phyloP scores from a whole-genome alignment of 2,888 invertebrate species.

The Tiliacea citrago region DNA sequence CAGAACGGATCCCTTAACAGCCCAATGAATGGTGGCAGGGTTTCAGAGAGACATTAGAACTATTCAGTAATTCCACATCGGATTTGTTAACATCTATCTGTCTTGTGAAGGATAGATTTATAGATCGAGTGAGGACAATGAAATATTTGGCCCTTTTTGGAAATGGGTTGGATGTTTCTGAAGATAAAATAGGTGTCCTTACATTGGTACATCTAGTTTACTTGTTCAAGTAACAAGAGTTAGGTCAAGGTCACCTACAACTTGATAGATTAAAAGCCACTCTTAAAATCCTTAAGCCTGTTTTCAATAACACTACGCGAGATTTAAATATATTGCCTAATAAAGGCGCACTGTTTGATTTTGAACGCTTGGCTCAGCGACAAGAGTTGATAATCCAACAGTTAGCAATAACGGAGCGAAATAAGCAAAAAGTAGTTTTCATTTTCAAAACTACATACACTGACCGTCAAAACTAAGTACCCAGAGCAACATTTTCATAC shows the following conservation, averaged over 20 bases:
- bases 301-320: not conserved
- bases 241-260: not conserved
- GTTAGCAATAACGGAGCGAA: not conserved
- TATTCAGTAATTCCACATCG: constrained; percentile 70
- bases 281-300: not conserved
- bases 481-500: no score
- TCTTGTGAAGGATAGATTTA: constrained; percentile 71
- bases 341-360: not conserved
- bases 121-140: constrained; percentile 59
- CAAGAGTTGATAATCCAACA: not conserved
- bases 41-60: constrained; percentile 69
- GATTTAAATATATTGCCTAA: not conserved
- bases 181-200: constrained; percentile 11
- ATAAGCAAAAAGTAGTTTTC: not conserved
- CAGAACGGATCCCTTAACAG: constrained; percentile 69
- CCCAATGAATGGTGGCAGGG: constrained; percentile 68
- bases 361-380: not conserved
- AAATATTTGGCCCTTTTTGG: constrained; percentile 57
- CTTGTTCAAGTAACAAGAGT: not conserved
- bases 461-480: no score
- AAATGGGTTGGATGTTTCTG: constrained; percentile 28
- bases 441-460: not conserved
- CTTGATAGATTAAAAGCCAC: not conserved
- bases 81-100: constrained; percentile 72
- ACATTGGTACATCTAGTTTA: constrained; percentile 11